These are phyloP conservation scores for Pterois miles DNA, from an alignment of 2,797 vertebrate species.

Conservation along the genomic window DNA sequence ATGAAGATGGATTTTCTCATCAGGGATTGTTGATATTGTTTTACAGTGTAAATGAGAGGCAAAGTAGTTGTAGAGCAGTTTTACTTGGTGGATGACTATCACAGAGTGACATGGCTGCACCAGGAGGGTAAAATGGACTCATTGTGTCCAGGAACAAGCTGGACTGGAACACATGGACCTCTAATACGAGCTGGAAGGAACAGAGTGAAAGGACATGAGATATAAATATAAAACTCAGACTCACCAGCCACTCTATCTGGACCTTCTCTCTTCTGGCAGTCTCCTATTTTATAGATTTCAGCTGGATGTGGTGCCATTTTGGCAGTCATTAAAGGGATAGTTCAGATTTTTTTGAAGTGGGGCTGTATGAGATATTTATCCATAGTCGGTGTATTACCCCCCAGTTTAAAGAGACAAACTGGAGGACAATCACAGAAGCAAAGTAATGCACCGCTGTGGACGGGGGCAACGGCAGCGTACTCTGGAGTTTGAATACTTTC, in stretches of 20 bases:
- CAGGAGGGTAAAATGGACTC: neutral
- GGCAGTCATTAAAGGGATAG: conserved; percentile 14
- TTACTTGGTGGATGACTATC: neutral
- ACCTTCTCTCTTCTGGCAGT: neutral
- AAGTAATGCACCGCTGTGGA: neutral
- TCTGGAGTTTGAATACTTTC: too few relatives aligned
- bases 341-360: neutral
- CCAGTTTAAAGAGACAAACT: neutral
- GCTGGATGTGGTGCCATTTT: neutral
- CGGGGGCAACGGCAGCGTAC: too few relatives aligned
- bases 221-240: neutral
- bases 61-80: neutral
- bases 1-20: conserved; percentile 21
- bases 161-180: conserved; percentile 28
- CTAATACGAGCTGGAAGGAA: conserved; percentile 4
- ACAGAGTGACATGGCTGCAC: neutral
- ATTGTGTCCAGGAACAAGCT: neutral
- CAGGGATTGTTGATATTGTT: neutral
- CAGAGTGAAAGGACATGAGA: neutral
- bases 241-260: neutral
- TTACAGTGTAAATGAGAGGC: neutral
- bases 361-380: neutral
- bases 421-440: neutral
- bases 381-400: neutral
- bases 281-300: neutral